Conservation (phyloP, 2,888 invertebrate genomes). For the Bimastos eiseni region DNA sequence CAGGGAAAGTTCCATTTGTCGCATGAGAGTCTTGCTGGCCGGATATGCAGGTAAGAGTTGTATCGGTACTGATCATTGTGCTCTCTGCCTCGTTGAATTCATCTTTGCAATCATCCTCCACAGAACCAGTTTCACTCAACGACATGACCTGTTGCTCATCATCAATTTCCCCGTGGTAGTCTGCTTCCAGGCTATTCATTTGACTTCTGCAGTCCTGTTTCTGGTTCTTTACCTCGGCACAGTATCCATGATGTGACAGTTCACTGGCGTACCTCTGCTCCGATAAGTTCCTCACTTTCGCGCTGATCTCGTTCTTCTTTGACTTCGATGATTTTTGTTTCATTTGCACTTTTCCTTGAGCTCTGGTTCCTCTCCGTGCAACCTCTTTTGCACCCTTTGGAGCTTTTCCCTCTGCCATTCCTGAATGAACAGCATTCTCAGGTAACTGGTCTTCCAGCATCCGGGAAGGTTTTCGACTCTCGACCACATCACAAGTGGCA, state of each 20-base stretch:
- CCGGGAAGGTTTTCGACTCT: neutral
- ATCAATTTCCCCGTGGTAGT: neutral
- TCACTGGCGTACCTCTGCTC: neutral
- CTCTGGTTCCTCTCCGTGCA: neutral
- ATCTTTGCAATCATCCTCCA: neutral
- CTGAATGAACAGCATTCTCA: neutral
- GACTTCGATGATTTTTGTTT: neutral
- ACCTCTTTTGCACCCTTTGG: neutral
- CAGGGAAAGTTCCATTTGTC: neutral
- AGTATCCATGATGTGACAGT: neutral
- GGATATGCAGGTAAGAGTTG: no score
- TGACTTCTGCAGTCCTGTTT: neutral
- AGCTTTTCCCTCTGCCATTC: neutral
- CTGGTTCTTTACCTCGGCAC: slow-evolving; percentile 16
- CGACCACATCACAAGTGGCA: neutral
- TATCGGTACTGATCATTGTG: no score
- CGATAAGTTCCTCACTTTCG: neutral
- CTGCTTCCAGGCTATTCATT: neutral
- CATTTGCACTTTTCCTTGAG: neutral
- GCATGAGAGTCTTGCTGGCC: neutral
- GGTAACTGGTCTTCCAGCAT: neutral
- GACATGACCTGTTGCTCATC: neutral
- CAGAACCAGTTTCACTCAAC: neutral
- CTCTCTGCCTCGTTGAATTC: neutral
- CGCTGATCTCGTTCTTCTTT: neutral